Percentiles rank a stretch among this genome's conserved stretches.
These are phyloP conservation scores for Enoplolaimus lenunculus DNA, from an alignment of 2,888 invertebrate genomes.

Conservation along the genomic window DNA sequence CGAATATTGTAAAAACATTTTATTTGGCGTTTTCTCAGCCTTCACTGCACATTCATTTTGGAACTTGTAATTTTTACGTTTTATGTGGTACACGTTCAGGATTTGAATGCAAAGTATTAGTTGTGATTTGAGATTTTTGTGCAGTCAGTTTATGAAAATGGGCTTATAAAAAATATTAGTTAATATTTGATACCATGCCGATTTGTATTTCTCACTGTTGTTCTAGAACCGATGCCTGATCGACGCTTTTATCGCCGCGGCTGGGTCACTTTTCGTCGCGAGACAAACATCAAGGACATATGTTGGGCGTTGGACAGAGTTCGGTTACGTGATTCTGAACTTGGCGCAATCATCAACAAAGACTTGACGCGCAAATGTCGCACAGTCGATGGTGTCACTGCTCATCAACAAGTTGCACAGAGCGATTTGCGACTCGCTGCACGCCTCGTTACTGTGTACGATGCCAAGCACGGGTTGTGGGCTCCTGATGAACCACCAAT, in stretches of 20 bases:
- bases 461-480: constrained; percentile 35
- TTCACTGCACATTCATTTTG: no score
- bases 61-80: no score
- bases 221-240: constrained; percentile 90
- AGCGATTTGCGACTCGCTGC: constrained; percentile 45
- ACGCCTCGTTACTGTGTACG: constrained; percentile 45
- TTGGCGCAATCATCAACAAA: constrained; percentile 87
- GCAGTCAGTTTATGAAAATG: no score
- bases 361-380: constrained; percentile 85
- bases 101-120: no score
- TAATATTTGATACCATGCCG: no score
- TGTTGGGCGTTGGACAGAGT: constrained; percentile 97
- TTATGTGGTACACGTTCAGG: no score
- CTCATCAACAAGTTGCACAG: constrained; percentile 56
- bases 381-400: constrained; percentile 72
- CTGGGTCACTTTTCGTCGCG: constrained; percentile 91
- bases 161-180: no score
- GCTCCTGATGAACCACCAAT: constrained; percentile 29
- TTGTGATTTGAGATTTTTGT: no score
- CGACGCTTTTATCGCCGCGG: constrained; percentile 88
- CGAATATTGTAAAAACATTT: no score
- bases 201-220: no score
- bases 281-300: constrained; percentile 95
- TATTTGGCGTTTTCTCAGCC: no score
- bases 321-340: constrained; percentile 73